Percentiles rank a stretch among this genome's conserved stretches.
These are phyloP conservation scores for Mirza zaza DNA, from an alignment of 2,113 vertebrate genomes.

Conservation along the genomic window DNA sequence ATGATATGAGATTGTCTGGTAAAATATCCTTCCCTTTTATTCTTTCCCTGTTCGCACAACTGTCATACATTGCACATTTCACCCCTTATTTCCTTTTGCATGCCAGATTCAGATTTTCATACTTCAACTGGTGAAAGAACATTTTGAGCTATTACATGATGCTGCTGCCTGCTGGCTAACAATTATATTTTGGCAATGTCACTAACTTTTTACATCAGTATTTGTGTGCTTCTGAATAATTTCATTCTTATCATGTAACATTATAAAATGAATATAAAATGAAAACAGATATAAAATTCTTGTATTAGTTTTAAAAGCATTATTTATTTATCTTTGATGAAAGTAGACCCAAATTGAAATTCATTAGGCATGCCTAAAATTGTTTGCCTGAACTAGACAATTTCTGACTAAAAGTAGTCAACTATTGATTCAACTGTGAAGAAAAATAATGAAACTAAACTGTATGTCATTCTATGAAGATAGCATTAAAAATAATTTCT, in stretches of 20 bases:
- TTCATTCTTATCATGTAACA: not conserved
- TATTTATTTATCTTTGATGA: not conserved
- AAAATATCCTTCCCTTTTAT: not conserved
- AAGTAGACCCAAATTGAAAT: not conserved
- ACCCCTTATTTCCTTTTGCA: not conserved
- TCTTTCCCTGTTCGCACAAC: not conserved
- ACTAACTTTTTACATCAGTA: not conserved
- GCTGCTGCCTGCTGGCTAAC: not conserved
- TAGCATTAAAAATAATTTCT: not conserved
- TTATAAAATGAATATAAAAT: not conserved
- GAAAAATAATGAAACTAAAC: not conserved
- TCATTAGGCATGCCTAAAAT: not conserved
- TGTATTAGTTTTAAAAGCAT: not conserved
- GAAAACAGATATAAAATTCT: not conserved
- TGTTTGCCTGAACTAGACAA: not conserved
- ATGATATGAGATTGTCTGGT: not conserved
- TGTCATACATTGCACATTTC: not conserved
- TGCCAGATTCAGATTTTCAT: conserved; percentile 1
- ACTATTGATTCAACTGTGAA: not conserved
- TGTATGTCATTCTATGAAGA: not conserved
- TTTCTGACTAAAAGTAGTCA: not conserved
- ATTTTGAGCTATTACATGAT: not conserved
- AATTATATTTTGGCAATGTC: not conserved
- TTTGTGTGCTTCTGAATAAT: not conserved
- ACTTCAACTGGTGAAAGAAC: not conserved